Conservation (phyloP, 2,113 vertebrate genomes). For the Onychostoma macrolepis region DNA sequence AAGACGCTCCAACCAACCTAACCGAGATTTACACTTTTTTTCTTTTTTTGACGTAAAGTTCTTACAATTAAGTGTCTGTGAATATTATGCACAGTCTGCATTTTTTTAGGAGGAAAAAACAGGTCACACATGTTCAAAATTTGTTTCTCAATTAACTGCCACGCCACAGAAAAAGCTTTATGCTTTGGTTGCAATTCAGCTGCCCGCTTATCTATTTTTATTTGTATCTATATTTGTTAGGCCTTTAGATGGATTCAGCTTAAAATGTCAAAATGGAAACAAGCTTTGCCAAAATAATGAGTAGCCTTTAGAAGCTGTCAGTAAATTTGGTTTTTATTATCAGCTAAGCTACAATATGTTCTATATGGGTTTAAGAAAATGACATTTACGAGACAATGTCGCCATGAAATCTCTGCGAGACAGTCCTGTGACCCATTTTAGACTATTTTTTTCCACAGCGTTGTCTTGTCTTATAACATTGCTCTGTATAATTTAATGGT, state of each 20-base stretch:
- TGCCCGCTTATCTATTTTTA: neutral
- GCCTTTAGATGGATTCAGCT: neutral
- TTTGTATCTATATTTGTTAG: neutral
- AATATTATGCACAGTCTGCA: neutral
- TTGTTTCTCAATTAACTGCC: slow-evolving; percentile 2
- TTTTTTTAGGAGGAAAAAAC: neutral
- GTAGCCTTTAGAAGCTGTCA: slow-evolving; percentile 10
- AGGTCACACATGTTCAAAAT: neutral
- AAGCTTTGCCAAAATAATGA: slow-evolving; percentile 12
- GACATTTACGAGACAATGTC: slow-evolving; percentile 18
- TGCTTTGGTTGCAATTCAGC: neutral
- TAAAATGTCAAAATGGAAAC: neutral
- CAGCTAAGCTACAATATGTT: slow-evolving; percentile 30
- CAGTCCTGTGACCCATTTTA: neutral
- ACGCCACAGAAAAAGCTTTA: neutral
- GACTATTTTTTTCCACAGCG: neutral
- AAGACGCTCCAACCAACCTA: slow-evolving; percentile 17
- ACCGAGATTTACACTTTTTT: slow-evolving; percentile 2
- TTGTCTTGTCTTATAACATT: neutral
- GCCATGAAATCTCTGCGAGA: neutral
- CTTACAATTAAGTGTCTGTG: slow-evolving; percentile 30
- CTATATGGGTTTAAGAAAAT: slow-evolving; percentile 29
- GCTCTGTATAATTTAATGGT: neutral
- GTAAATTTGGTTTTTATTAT: neutral
- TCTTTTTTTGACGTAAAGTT: neutral